These are phyloP conservation scores for Platypus cylindrus DNA, from an alignment of 2,888 invertebrate species.

Conservation along the genomic window DNA sequence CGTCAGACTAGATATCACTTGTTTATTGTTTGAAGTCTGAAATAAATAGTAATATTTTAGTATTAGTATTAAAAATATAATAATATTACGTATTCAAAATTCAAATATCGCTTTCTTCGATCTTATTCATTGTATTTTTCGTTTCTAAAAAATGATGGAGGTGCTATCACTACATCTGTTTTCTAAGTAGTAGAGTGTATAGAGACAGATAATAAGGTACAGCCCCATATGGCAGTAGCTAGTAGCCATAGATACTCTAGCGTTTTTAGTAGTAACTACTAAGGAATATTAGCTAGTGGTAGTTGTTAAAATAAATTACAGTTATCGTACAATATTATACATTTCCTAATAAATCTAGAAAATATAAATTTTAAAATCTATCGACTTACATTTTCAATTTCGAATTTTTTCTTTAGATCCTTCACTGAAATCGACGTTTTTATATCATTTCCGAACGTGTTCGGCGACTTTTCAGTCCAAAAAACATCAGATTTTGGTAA, in stretches of 20 bases:
- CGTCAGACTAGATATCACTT: constrained; percentile 57
- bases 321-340: constrained; percentile 1
- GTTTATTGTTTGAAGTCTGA: constrained; percentile 9
- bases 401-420: constrained; percentile 26
- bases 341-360: constrained; percentile 1
- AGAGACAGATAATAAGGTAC: too few relatives aligned
- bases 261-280: too few relatives aligned
- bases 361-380: constrained; percentile 1
- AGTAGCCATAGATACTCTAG: too few relatives aligned
- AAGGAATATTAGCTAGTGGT: too few relatives aligned
- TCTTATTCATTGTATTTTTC: too few relatives aligned
- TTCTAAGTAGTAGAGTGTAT: too few relatives aligned
- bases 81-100: not conserved
- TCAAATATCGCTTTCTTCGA: too few relatives aligned
- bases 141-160: too few relatives aligned
- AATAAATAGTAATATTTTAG: constrained; percentile 14
- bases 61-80: not conserved
- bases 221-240: too few relatives aligned
- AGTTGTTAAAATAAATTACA: too few relatives aligned
- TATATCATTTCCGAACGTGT: constrained; percentile 5
- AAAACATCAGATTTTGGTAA: constrained; percentile 23
- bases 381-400: constrained; percentile 23
- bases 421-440: constrained; percentile 22
- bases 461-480: too few relatives aligned
- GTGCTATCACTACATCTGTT: too few relatives aligned